Base-by-base conservation (phyloP, 2,113 vertebrate genomes). In the Psilopsiagon aurifrons region DNA sequence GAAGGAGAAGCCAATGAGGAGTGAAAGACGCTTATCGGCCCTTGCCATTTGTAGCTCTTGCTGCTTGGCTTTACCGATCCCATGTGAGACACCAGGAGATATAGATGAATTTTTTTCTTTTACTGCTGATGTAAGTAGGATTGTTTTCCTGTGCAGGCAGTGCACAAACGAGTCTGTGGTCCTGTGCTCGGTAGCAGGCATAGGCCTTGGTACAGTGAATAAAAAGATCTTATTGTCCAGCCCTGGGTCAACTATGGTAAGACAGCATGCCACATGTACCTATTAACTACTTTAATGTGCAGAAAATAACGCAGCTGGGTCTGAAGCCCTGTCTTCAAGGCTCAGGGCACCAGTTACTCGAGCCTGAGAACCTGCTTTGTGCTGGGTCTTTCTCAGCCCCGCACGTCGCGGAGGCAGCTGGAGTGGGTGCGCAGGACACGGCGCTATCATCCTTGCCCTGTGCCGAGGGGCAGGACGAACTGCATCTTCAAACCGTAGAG, bases 371-470 rank as follows among this genome's bases (percentile, higher is more conserved):
- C 10, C 20, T 7, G 55, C 59, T 23, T 4, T 0, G 49, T 7
- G 0, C 1, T 6, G 76, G 20, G 15, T 7, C 41, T 25, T 6
- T 0, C 0, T 1, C 20, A 82, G 28, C 66, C 18, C 54, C 27
- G 1, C 2, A 14, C 13, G 17, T 6, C 7, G 12, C 5, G 62
- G 80, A 11, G 17, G 60, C 59, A 11, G 51, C 52, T 15, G 0
- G 2, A 69, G 8, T 4, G 73, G 62, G 11, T 8, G 85, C 5
- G 31, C 4, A 8, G 60, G 54, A 24, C 35, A 7, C 17, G 29
- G 46, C 19, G 74, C 25, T 0, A 4, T 8, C 1, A 7, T 3
- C 55, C 51, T 49, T 19, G 1, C 69, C 20, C 18, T 2, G 60
- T 5, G 43, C 69, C 62, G 33, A 28, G 63, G 6, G 62, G 49